Evolutionary conservation across 2,113 vertebrate species (phyloP), one percentile per base, ranked within the genome.

Genomic region (Osmerus mordax): DNA sequence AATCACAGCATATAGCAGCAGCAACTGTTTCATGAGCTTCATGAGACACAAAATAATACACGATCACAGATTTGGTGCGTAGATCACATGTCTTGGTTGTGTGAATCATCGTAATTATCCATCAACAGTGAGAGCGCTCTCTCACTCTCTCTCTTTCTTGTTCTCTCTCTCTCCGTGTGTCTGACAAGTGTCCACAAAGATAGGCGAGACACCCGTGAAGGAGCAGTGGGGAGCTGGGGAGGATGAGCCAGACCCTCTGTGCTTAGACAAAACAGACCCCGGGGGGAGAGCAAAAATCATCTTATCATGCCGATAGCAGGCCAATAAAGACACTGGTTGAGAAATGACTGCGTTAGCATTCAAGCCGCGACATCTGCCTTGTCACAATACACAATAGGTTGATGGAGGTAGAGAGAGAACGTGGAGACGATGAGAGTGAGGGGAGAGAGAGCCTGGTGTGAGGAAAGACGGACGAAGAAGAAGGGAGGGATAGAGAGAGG

Each of bases 291-390:
- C 73, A 82, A 83, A 83, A 84, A 90, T 81, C 84, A 89, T 88
- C 86, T 88, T 91, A 89, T 90, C 82, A 78, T 73, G 72, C 47
- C 19, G 75, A 87, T 82, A 79, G 81, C 81, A 88, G 83, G 81
- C 81, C 87, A 88, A 87, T 83, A 88, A 88, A 90, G 81, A 78
- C 79, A 80, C 77, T 80, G 83, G 87, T 83, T 80, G 82, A 86
- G 86, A 89, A 85, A 83, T 88, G 65, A 86, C 83, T 73, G 66
- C 64, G 63, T 91, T 87, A 83, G 86, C 86, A 90, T 91, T 91
- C 86, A 85, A 86, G 78, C 85, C 80, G 75, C 77, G 81, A 70
- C 81, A 85, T 58, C 77, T 78, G 78, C 70, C 85, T 89, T 86
- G 86, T 88, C 87, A 86, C 86, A 84, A 81, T 86, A 87, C 89